phyloP scores from a whole-genome alignment of 1,140 invertebrate genomes.

The Caenorhabditis inopinata region DNA sequence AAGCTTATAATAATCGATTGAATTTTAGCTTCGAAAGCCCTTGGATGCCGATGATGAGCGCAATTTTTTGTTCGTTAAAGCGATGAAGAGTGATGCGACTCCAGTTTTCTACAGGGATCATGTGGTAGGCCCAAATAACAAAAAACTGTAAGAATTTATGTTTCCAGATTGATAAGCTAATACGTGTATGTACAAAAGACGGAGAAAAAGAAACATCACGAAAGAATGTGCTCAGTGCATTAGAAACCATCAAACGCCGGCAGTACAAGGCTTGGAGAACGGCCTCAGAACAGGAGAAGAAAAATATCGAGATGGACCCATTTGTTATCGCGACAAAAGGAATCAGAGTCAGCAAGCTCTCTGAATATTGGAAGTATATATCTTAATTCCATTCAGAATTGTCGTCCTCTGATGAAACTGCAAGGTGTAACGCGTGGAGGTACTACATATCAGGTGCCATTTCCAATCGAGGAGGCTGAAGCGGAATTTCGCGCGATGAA shows the following conservation, averaged over 20 bases:
- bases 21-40: conserved; percentile 56
- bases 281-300: conserved; percentile 51
- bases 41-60: conserved; percentile 53
- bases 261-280: conserved; percentile 60
- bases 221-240: conserved; percentile 53
- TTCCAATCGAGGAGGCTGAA: conserved; percentile 57
- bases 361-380: too few relatives aligned
- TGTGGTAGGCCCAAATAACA: conserved; percentile 1
- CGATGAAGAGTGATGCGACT: conserved; percentile 57
- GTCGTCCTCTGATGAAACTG: conserved; percentile 64
- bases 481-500: conserved; percentile 65
- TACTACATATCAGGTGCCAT: conserved; percentile 60
- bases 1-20: neutral
- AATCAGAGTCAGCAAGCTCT: neutral
- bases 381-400: conserved; percentile 54
- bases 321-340: conserved; percentile 52
- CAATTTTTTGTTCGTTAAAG: conserved; percentile 56
- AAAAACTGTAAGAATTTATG: too few relatives aligned
- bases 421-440: conserved; percentile 56
- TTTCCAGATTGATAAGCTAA: conserved; percentile 59
- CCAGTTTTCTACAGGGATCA: conserved; percentile 64
- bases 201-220: conserved; percentile 57
- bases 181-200: conserved; percentile 56
- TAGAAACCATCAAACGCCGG: conserved; percentile 60
- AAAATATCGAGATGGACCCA: conserved; percentile 57